Conservation (phyloP, 2,797 vertebrate genomes). For the Pseudochromis fuscus region DNA sequence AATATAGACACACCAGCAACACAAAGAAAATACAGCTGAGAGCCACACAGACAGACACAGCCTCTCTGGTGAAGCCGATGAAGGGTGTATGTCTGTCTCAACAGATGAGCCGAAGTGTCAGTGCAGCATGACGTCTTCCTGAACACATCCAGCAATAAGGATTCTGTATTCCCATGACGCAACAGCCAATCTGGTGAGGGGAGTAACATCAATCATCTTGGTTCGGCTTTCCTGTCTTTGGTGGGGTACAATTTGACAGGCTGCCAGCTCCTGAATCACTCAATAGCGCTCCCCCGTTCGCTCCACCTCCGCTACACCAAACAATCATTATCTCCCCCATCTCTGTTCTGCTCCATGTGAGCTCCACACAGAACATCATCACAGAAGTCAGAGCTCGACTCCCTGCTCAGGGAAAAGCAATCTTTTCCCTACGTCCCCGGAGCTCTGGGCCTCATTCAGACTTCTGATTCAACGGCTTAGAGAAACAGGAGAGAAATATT, state of each 20-base stretch:
- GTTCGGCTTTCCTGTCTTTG: slow-evolving; percentile 50
- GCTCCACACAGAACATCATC: slow-evolving; percentile 65
- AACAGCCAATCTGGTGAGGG: slow-evolving; percentile 53
- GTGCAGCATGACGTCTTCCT: slow-evolving; percentile 21
- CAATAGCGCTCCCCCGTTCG: slow-evolving; percentile 47
- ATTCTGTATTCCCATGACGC: slow-evolving; percentile 63
- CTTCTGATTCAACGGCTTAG: slow-evolving; percentile 39
- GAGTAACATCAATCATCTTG: slow-evolving; percentile 68
- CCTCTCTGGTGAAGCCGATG: slow-evolving; percentile 10
- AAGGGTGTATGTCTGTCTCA: slow-evolving; percentile 32
- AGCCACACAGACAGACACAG: not conserved
- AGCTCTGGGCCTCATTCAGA: slow-evolving; percentile 58
- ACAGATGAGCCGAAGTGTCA: slow-evolving; percentile 31
- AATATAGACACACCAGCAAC: not conserved
- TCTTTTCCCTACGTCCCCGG: slow-evolving; percentile 47
- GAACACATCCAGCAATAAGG: slow-evolving; percentile 49
- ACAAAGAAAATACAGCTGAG: slow-evolving; percentile 18
- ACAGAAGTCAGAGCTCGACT: slow-evolving; percentile 48
- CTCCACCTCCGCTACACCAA: slow-evolving; percentile 67
- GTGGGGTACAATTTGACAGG: slow-evolving; percentile 57
- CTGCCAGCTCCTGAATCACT: slow-evolving; percentile 70
- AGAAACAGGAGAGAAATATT: slow-evolving; percentile 55
- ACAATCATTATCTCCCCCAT: slow-evolving; percentile 75
- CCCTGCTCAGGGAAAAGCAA: slow-evolving; percentile 67
- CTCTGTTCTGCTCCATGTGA: slow-evolving; percentile 59